Percentiles rank a stretch among this genome's conserved stretches.
Evolutionary conservation across 1,140 invertebrate genomes (phyloP).

Genomic region (Coptotermes formosanus): DNA sequence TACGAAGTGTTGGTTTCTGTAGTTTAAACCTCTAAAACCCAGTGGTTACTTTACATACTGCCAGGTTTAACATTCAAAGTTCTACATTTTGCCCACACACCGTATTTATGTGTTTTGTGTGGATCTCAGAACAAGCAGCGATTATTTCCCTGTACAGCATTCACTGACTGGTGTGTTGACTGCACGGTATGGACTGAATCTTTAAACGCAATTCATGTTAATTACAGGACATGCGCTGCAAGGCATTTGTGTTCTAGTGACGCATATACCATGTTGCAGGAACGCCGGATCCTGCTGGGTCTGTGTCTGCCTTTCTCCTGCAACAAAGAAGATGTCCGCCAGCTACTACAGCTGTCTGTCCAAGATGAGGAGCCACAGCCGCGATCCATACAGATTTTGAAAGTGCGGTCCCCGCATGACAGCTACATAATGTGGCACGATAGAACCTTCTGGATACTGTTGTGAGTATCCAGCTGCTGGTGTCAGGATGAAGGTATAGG

Average conservation of each 20-base stretch:
- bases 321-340: slow-evolving; percentile 57
- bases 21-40: no score
- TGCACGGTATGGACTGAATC: no score
- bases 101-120: no score
- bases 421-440: slow-evolving; percentile 65
- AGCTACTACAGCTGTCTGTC: slow-evolving; percentile 55
- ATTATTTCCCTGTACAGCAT: no score
- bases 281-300: slow-evolving; percentile 63
- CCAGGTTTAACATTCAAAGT: no score
- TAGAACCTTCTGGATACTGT: slow-evolving; percentile 65
- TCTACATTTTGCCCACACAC: no score
- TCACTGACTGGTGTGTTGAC: no score
- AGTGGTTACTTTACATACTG: no score
- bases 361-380: background rate
- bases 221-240: background rate
- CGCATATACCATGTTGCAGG: slow-evolving; percentile 43
- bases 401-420: slow-evolving; percentile 64
- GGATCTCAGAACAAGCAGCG: no score
- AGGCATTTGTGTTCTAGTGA: background rate
- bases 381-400: slow-evolving; percentile 47
- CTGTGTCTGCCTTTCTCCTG: slow-evolving; percentile 71
- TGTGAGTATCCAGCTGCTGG: slow-evolving; percentile 54
- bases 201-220: no score
- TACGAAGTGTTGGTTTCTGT: background rate
- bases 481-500: no score